These are phyloP conservation scores for Wasmannia auropunctata DNA, from an alignment of 1,140 invertebrate species.

Conservation along the genomic window DNA sequence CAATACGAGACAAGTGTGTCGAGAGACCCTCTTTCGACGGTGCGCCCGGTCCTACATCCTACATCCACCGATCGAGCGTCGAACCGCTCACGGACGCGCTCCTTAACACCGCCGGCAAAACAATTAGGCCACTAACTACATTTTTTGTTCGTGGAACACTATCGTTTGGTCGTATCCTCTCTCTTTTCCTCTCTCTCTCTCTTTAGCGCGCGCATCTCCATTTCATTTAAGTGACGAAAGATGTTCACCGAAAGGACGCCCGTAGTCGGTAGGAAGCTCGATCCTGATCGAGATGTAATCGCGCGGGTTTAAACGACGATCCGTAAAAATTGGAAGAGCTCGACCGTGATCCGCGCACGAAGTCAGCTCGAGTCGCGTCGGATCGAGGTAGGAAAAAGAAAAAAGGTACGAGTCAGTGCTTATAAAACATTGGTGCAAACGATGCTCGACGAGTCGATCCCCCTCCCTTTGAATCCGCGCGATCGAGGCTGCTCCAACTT, in stretches of 20 bases:
- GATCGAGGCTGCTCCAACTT: slow-evolving; percentile 40
- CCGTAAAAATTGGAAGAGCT: slow-evolving; percentile 44
- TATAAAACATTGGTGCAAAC: slow-evolving; percentile 16
- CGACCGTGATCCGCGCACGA: slow-evolving; percentile 1
- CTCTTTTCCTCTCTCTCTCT: background rate
- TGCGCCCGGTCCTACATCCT: slow-evolving; percentile 34
- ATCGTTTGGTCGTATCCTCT: slow-evolving; percentile 25
- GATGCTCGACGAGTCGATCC: background rate
- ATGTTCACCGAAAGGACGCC: background rate
- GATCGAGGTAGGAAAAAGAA: background rate
- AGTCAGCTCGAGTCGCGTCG: background rate
- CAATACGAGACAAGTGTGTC: slow-evolving; percentile 66
- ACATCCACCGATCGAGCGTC: slow-evolving; percentile 65
- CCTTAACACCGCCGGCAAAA: slow-evolving; percentile 54
- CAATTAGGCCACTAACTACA: slow-evolving; percentile 66
- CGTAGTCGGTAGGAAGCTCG: slow-evolving; percentile 18
- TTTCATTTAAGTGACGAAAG: slow-evolving; percentile 20
- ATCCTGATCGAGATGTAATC: slow-evolving; percentile 17
- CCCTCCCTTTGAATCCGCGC: slow-evolving; percentile 15
- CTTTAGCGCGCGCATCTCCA: slow-evolving; percentile 17
- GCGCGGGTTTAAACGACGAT: background rate
- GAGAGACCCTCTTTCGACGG: slow-evolving; percentile 56
- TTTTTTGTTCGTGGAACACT: background rate
- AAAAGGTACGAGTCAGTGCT: slow-evolving; percentile 22
- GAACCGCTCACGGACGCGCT: slow-evolving; percentile 39